Conservation (phyloP, 2,888 invertebrate genomes). For the Deroplatys truncata region DNA sequence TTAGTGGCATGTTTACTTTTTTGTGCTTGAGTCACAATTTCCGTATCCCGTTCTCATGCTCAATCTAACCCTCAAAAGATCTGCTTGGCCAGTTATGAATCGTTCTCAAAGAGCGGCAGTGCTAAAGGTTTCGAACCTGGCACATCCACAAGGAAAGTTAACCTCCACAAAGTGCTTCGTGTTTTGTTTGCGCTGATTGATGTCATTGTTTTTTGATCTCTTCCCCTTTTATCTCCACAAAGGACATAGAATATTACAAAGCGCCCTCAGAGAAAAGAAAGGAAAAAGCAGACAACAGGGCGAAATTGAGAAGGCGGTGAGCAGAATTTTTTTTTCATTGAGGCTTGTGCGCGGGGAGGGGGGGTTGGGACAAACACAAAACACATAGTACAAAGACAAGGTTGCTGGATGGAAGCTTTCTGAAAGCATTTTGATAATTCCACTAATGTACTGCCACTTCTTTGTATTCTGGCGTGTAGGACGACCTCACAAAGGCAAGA, state of each 20-base stretch:
- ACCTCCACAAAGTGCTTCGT: neutral
- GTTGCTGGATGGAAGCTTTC: neutral
- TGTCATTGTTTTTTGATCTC: conserved; percentile 29
- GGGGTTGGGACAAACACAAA: neutral
- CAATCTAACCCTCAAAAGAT: neutral
- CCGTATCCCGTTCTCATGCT: neutral
- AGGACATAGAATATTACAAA: conserved; percentile 13
- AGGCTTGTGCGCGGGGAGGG: neutral
- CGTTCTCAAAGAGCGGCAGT: neutral
- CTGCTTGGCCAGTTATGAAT: neutral
- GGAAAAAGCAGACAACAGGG: neutral
- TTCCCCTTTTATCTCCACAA: conserved; percentile 13
- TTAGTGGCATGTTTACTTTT: neutral
- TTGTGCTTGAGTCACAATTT: neutral
- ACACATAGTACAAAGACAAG: neutral
- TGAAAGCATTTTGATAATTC: conserved; percentile 24
- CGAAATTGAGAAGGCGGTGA: neutral
- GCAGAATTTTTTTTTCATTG: neutral
- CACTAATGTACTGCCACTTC: conserved; percentile 17
- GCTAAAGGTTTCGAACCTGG: neutral
- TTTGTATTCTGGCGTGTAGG: neutral
- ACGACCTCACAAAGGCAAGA: neutral
- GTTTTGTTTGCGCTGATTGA: conserved; percentile 29
- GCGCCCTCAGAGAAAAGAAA: neutral
- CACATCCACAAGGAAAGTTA: neutral